phyloP scores from a whole-genome alignment of 2,797 vertebrate species.

The Neostethus bicornis region DNA sequence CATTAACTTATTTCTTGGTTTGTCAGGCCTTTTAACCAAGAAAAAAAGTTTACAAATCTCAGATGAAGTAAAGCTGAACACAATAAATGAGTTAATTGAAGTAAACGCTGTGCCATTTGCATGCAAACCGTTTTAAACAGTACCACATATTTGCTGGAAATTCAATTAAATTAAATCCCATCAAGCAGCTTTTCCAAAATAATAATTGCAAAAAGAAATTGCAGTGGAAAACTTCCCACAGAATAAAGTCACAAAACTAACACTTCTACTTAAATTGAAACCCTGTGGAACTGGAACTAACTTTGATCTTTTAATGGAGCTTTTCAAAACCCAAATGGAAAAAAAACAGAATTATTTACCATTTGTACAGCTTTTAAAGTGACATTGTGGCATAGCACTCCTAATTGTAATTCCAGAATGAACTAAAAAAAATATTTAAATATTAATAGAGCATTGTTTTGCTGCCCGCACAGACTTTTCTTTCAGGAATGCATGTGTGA shows the following conservation, averaged over 20 bases:
- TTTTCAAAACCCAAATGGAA: slow-evolving; percentile 34
- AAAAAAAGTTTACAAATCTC: not conserved
- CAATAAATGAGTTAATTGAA: not conserved
- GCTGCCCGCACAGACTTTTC: not conserved
- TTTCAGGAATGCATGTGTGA: not conserved
- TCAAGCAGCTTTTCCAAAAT: slow-evolving; percentile 30
- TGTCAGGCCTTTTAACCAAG: too few relatives aligned
- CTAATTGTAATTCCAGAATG: not conserved
- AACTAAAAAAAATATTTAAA: not conserved
- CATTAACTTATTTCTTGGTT: too few relatives aligned
- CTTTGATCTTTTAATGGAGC: slow-evolving; percentile 79
- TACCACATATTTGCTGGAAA: not conserved
- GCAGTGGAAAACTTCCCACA: slow-evolving; percentile 11
- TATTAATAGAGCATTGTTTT: not conserved
- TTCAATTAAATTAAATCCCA: slow-evolving; percentile 13
- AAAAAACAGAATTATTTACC: slow-evolving; percentile 25
- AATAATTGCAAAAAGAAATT: slow-evolving; percentile 8
- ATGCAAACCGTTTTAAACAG: not conserved
- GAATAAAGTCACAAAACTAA: slow-evolving; percentile 37
- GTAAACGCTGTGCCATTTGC: not conserved
- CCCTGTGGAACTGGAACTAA: slow-evolving; percentile 56
- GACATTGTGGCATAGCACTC: not conserved
- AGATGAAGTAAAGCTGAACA: slow-evolving; percentile 1
- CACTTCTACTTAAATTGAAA: slow-evolving; percentile 53
- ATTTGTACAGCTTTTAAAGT: slow-evolving; percentile 13